Conservation (phyloP, 2,797 vertebrate species). For the Leptodactylus fallax region DNA sequence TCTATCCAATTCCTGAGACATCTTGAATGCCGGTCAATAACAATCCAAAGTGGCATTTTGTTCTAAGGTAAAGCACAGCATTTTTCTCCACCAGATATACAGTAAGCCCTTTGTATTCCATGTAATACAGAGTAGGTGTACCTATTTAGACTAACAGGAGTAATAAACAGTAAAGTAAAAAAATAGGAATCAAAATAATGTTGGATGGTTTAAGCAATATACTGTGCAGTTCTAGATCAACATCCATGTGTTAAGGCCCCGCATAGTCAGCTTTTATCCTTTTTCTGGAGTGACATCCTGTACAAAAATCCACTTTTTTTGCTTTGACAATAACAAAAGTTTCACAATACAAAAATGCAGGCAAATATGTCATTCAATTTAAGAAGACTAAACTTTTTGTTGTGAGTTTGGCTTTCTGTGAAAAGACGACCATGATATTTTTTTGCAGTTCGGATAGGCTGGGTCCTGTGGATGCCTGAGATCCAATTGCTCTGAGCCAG, state of each 20-base stretch:
- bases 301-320: conserved; percentile 66
- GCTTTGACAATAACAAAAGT: conserved; percentile 70
- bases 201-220: background rate
- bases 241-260: conserved; percentile 47
- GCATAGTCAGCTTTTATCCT: conserved; percentile 13
- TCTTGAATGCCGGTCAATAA: background rate
- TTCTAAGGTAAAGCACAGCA: background rate
- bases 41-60: conserved; percentile 3
- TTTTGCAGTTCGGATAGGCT: conserved; percentile 45
- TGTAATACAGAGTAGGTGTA: background rate
- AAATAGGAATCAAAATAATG: background rate
- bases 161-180: conserved; percentile 8
- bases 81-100: background rate
- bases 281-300: background rate
- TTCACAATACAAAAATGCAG: conserved; percentile 68
- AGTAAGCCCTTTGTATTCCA: conserved; percentile 51
- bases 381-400: conserved; percentile 43
- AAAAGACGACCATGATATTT: conserved; percentile 30
- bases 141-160: background rate
- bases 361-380: conserved; percentile 60
- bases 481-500: conserved; percentile 66
- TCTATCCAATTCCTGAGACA: conserved; percentile 39
- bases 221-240: conserved; percentile 16
- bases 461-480: conserved; percentile 66
- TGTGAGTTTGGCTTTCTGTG: background rate